Percentiles rank a stretch among this genome's conserved stretches.
Conservation (phyloP, 2,113 vertebrate species). For the Chiloscyllium plagiosum region DNA sequence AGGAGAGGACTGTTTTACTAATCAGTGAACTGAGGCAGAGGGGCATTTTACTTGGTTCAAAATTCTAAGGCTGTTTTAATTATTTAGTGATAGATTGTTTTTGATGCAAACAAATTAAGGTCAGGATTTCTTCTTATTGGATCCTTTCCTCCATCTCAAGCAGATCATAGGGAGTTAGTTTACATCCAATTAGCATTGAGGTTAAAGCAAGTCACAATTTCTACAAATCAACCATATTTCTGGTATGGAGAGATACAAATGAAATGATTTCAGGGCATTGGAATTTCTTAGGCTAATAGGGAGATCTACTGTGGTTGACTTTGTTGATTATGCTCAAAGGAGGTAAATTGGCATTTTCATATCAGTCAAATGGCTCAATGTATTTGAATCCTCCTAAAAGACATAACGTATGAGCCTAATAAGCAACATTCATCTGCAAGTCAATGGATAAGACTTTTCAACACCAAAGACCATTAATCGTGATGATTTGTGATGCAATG, state of each 20-base stretch:
- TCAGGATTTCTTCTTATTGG: background rate
- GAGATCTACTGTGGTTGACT: background rate
- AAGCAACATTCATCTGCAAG: background rate
- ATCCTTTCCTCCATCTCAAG: background rate
- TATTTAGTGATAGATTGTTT: background rate
- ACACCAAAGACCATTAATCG: background rate
- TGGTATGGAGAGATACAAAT: background rate
- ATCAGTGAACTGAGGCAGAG: background rate
- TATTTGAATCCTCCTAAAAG: background rate
- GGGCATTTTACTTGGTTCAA: background rate
- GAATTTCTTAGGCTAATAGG: background rate
- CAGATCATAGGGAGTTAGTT: background rate
- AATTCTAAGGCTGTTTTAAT: background rate
- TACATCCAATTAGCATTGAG: background rate
- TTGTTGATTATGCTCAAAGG: background rate
- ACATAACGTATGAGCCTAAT: background rate
- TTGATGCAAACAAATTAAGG: background rate
- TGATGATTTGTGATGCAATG: background rate
- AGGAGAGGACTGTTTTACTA: background rate
- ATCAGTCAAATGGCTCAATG: background rate
- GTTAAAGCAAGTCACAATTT: background rate
- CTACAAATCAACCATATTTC: background rate
- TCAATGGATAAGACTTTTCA: background rate
- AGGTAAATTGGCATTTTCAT: background rate
- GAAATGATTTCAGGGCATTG: background rate